phyloP scores from a whole-genome alignment of 2,797 vertebrate species.

The Dendrocincla fuliginosa region DNA sequence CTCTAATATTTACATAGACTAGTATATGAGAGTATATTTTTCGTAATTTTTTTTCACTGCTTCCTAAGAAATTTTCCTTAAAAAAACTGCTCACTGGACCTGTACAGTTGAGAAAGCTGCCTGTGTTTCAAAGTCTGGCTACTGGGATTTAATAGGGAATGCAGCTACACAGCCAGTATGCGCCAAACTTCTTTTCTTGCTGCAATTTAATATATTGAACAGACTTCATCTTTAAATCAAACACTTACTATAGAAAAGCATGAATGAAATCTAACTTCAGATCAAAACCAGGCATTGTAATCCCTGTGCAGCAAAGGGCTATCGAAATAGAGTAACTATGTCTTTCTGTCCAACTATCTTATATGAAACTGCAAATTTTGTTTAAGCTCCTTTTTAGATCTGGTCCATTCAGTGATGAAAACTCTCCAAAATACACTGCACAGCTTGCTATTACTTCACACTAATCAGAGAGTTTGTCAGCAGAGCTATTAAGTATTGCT shows the following conservation, averaged over 20 bases:
- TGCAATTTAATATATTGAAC: not conserved
- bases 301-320: not conserved
- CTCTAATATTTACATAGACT: not conserved
- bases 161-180: not conserved
- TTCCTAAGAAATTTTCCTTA: not conserved
- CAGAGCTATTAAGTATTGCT: not conserved
- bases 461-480: conserved; percentile 15
- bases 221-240: not conserved
- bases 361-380: not conserved
- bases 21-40: not conserved
- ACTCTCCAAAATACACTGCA: not conserved
- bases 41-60: not conserved
- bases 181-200: not conserved
- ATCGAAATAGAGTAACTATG: not conserved
- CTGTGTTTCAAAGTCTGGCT: not conserved
- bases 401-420: not conserved
- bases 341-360: not conserved
- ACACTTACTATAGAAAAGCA: not conserved
- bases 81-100: not conserved
- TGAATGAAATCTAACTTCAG: not conserved
- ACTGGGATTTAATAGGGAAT: not conserved
- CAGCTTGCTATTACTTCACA: not conserved
- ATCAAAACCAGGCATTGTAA: not conserved
- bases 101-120: not conserved
- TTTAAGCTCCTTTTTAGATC: not conserved